These are phyloP conservation scores for Python bivittatus DNA, from an alignment of 2,113 vertebrate species.

Conservation along the genomic window DNA sequence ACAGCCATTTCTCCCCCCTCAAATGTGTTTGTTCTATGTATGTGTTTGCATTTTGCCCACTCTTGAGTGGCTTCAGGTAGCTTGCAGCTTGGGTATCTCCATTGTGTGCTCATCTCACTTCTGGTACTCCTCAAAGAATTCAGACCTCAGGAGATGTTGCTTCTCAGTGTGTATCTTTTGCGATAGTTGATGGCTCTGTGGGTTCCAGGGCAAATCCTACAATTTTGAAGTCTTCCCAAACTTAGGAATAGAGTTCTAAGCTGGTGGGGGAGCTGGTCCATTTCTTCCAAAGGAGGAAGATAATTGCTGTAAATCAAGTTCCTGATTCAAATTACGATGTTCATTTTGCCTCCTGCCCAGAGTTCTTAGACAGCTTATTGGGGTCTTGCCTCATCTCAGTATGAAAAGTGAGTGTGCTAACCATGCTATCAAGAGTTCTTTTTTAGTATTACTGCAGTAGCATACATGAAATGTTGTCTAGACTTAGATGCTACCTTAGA, in stretches of 20 bases:
- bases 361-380: neutral
- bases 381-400: neutral
- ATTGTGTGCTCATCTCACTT: neutral
- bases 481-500: neutral
- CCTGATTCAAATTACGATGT: neutral
- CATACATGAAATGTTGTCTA: neutral
- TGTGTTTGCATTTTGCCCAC: neutral
- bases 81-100: neutral
- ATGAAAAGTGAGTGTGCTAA: neutral
- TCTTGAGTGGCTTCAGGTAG: neutral
- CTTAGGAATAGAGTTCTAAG: neutral
- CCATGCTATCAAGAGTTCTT: neutral
- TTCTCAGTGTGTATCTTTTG: neutral
- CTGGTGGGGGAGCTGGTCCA: neutral
- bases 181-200: neutral
- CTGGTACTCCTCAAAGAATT: neutral
- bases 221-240: neutral
- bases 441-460: neutral
- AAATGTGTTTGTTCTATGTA: neutral
- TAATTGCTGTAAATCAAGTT: neutral
- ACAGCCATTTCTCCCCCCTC: neutral
- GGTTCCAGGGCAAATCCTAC: neutral
- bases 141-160: neutral
- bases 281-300: neutral
- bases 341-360: neutral